Percentiles rank a stretch among this genome's conserved stretches.
phyloP scores from a whole-genome alignment of 1,140 invertebrate genomes.

The Formica selysi region DNA sequence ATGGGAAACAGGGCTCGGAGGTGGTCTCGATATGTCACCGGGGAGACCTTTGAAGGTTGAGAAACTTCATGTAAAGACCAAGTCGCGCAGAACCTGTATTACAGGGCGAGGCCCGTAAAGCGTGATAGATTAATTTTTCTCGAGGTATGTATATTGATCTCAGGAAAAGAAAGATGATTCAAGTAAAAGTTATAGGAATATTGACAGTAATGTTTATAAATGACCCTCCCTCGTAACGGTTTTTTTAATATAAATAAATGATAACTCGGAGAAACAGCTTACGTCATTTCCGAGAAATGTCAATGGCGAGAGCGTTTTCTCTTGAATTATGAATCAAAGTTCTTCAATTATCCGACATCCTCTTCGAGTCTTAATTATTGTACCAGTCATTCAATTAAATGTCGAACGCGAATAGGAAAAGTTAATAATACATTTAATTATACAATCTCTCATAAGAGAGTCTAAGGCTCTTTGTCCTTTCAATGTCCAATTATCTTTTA shows the following conservation, averaged over 20 bases:
- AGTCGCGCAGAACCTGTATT: neutral
- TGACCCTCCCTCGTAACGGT: neutral
- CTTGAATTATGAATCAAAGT: neutral
- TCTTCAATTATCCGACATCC: neutral
- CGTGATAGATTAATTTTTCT: constrained; percentile 30
- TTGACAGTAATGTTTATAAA: constrained; percentile 12
- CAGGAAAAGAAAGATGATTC: constrained; percentile 16
- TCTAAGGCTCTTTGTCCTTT: neutral
- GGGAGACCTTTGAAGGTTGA: constrained; percentile 51
- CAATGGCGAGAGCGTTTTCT: constrained; percentile 16
- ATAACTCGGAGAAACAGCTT: neutral
- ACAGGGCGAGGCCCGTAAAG: constrained; percentile 23
- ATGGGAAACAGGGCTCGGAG: constrained; percentile 19
- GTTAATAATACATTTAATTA: neutral
- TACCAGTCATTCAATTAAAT: neutral
- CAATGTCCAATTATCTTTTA: neutral
- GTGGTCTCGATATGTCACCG: constrained; percentile 42
- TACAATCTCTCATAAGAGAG: neutral
- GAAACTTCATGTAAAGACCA: constrained; percentile 27
- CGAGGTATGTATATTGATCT: constrained; percentile 30
- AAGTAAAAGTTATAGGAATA: constrained; percentile 53
- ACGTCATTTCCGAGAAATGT: constrained; percentile 29
- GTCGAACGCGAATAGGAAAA: neutral
- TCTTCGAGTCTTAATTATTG: neutral
- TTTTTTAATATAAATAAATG: constrained; percentile 36